Evolutionary conservation across 2,888 invertebrate species (phyloP).

Genomic region (Dicyrtoma fusca): DNA sequence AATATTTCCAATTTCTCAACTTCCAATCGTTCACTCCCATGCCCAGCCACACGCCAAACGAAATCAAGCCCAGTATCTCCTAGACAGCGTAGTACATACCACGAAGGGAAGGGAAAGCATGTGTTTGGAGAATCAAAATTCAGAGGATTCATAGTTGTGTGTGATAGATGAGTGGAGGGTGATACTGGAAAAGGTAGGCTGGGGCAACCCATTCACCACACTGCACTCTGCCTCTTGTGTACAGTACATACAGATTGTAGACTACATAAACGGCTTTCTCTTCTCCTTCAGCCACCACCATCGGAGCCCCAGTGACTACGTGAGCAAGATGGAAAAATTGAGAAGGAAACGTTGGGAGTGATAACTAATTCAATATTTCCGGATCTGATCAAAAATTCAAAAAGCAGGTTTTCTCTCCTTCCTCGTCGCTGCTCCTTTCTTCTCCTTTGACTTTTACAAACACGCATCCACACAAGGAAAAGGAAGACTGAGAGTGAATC

Average conservation of each 20-base stretch:
- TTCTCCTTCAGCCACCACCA: too few relatives aligned
- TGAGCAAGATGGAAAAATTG: slow-evolving; percentile 22
- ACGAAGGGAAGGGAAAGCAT: not conserved
- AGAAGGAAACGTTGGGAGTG: slow-evolving; percentile 33
- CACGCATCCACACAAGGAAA: not conserved
- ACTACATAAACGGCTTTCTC: too few relatives aligned
- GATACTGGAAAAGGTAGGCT: slow-evolving; percentile 30
- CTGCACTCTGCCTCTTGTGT: too few relatives aligned
- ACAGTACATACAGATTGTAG: too few relatives aligned
- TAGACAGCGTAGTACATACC: too few relatives aligned
- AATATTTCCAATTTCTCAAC: too few relatives aligned
- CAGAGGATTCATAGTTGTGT: too few relatives aligned
- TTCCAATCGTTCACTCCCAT: not conserved
- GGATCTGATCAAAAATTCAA: slow-evolving; percentile 34
- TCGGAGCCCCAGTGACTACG: too few relatives aligned
- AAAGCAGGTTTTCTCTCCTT: slow-evolving; percentile 14
- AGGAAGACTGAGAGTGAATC: too few relatives aligned
- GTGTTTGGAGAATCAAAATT: too few relatives aligned
- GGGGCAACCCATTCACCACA: too few relatives aligned
- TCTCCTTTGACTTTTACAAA: not conserved
- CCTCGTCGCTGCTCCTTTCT: not conserved
- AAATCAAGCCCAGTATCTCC: too few relatives aligned
- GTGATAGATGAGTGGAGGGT: slow-evolving; percentile 24
- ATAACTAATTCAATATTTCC: slow-evolving; percentile 36
- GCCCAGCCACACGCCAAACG: not conserved